phyloP scores from a whole-genome alignment of 2,113 vertebrate species.

The Pseudorasbora parva region DNA sequence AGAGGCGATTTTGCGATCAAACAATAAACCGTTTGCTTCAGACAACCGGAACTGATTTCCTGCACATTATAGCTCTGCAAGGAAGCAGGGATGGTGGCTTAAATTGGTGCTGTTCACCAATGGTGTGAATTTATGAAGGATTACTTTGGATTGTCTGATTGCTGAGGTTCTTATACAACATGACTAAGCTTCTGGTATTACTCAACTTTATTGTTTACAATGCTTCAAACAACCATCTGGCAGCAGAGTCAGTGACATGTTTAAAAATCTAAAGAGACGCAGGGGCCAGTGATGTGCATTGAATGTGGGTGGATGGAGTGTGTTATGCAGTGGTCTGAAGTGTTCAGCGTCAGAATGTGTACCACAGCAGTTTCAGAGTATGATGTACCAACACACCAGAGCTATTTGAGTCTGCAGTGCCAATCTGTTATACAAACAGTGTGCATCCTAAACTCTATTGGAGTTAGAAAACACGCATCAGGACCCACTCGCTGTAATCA shows the following conservation, averaged over 20 bases:
- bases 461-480: no score
- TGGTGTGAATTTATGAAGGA: neutral
- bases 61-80: neutral
- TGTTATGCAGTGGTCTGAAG: neutral
- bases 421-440: constrained; percentile 2
- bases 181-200: neutral
- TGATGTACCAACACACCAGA: neutral
- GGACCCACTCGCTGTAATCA: no score
- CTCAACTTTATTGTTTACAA: neutral
- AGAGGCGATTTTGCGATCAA: no score
- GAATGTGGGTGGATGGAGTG: neutral
- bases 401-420: neutral
- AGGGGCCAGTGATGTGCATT: neutral
- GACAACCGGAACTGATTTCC: neutral
- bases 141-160: neutral
- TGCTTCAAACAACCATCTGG: neutral
- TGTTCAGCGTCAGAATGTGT: neutral
- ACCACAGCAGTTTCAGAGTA: constrained; percentile 12
- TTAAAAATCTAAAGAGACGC: neutral
- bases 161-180: neutral
- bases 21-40: no score
- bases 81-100: neutral
- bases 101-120: constrained; percentile 2
- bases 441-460: no score
- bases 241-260: neutral